A percentile compares a stretch with the other conserved stretches of the same genome.
These are phyloP conservation scores for Drosophila suboccidentalis DNA, from an alignment of 2,888 invertebrate species.

Conservation along the genomic window DNA sequence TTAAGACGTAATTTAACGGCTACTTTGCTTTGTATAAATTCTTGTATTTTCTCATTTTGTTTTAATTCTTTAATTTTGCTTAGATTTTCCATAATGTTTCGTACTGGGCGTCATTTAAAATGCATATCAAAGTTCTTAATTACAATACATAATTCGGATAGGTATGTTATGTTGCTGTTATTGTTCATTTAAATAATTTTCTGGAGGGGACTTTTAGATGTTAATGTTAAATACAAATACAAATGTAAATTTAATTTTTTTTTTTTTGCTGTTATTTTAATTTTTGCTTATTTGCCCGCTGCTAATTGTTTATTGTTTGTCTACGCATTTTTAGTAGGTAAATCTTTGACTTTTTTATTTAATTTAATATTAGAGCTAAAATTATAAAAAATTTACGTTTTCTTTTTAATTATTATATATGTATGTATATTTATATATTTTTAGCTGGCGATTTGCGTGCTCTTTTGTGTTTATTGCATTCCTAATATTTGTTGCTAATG, in stretches of 20 bases:
- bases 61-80: conserved; percentile 26
- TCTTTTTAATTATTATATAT: conserved; percentile 25
- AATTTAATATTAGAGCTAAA: conserved; percentile 69
- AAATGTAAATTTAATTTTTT: conserved; percentile 32
- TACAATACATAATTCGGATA: conserved; percentile 60
- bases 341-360: conserved; percentile 72
- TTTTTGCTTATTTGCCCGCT: conserved; percentile 42
- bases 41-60: conserved; percentile 50
- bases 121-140: conserved; percentile 78
- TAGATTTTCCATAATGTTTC: conserved; percentile 44
- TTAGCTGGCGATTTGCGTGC: conserved; percentile 41
- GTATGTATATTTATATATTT: conserved; percentile 35
- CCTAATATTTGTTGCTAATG: conserved; percentile 25
- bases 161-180: conserved; percentile 35
- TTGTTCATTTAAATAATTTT: conserved; percentile 54
- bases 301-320: conserved; percentile 48
- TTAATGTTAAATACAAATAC: conserved; percentile 47
- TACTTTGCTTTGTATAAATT: conserved; percentile 77
- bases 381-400: conserved; percentile 63
- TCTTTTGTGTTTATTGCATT: conserved; percentile 32
- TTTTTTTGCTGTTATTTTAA: conserved; percentile 5
- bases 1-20: conserved; percentile 66
- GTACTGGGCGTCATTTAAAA: conserved; percentile 73
- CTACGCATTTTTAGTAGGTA: conserved; percentile 49
- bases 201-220: conserved; percentile 55